Evolutionary conservation across 2,888 invertebrate species (phyloP), one percentile per base, ranked within the genome.

Genomic region (Drosophila emarginata): DNA sequence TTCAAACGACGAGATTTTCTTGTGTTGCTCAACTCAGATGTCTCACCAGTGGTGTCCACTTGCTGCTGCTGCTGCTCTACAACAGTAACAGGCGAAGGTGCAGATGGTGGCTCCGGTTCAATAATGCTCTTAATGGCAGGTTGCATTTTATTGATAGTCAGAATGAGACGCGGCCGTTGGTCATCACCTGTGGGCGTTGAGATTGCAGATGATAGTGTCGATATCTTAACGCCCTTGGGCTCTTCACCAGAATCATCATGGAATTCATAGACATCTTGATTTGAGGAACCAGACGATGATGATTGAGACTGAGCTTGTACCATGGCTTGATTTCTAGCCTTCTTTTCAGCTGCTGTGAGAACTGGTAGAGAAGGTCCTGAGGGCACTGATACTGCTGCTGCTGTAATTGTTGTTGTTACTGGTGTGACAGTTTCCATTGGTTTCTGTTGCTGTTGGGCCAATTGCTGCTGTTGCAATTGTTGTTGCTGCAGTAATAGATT

Each of bases 241-340:
- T 96, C 96, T 87, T 97, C 97, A 45, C 95, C 96, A 4, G 96
- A 96, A 90, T 97, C 97, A 89, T 97, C 97, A 78, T 96, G 95
- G 90, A 98, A 98, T 90, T 97, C 97, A 89, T 97, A 98, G 2
- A 98, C 94, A 88, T 97, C 97, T 9, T 95, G 94, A 68, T 90
- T 90, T 59, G 77, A 70, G 15, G 32, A 32, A 32, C 32, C 9
- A 1, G 32, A 32, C 2, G 32, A 32, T 32, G 32, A 32, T 32
- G 63, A 67, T 11, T 36, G 65, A 83, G 74, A 53, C 89, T 59
- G 39, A 1, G 74, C 52, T 87, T 82, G 69, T 79, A 74, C 61
- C 89, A 90, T 0, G 0, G 79, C 73, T 59, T 83, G 85, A 59
- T 89, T 89, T 1, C 86, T 74, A 0, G 79, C 74, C 39, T 92